phyloP scores from a whole-genome alignment of 1,140 invertebrate species.

The Hesperophylax magnus region DNA sequence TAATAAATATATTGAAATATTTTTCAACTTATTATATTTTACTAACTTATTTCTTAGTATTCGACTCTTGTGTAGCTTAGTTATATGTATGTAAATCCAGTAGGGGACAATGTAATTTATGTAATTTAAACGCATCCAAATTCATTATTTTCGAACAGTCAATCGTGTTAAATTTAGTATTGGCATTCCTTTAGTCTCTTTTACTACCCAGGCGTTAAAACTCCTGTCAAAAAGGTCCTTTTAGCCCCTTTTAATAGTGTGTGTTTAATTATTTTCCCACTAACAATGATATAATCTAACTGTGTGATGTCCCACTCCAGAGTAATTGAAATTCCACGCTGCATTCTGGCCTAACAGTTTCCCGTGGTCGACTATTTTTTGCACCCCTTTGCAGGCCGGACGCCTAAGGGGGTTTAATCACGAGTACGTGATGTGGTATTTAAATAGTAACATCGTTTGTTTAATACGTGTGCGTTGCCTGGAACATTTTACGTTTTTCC shows the following conservation, averaged over 20 bases:
- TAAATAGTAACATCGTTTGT: slow-evolving; percentile 24
- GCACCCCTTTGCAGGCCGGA: neutral
- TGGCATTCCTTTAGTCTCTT: neutral
- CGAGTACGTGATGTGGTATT: slow-evolving; percentile 22
- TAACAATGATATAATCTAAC: neutral
- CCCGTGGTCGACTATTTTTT: slow-evolving; percentile 1
- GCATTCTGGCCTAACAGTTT: slow-evolving; percentile 20
- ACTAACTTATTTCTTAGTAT: too few relatives aligned
- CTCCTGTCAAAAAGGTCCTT: neutral
- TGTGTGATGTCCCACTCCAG: neutral
- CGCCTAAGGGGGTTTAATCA: slow-evolving; percentile 23
- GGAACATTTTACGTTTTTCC: neutral
- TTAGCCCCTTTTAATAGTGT: neutral
- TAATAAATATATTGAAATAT: too few relatives aligned
- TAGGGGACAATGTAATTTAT: too few relatives aligned
- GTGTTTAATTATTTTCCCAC: neutral
- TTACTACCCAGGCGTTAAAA: neutral
- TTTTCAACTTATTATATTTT: too few relatives aligned
- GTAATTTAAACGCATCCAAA: too few relatives aligned
- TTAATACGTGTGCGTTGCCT: neutral
- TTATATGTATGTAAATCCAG: too few relatives aligned
- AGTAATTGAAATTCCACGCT: slow-evolving; percentile 20
- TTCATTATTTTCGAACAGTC: too few relatives aligned
- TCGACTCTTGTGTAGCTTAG: too few relatives aligned
- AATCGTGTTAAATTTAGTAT: too few relatives aligned